These are phyloP conservation scores for Hypothenemus hampei DNA, from an alignment of 1,140 invertebrate species.

Conservation along the genomic window DNA sequence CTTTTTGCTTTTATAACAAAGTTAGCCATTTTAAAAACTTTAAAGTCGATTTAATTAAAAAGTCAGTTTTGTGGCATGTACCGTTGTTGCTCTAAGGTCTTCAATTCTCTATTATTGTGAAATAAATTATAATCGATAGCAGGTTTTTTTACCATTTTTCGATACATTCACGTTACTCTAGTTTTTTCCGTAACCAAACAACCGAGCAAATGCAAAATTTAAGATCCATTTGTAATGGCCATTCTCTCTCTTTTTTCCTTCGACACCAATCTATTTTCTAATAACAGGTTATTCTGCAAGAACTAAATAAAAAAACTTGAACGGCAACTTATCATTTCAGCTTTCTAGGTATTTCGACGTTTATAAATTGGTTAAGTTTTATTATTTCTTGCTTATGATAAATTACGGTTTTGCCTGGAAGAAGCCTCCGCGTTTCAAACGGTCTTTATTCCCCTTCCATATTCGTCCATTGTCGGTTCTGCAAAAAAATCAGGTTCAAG, in stretches of 20 bases:
- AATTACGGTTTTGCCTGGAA: slow-evolving; percentile 21
- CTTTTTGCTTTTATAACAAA: too few species aligned
- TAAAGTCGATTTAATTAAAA: too few species aligned
- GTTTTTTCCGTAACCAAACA: background rate
- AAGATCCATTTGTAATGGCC: background rate
- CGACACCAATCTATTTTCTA: slow-evolving; percentile 11
- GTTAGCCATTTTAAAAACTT: too few species aligned
- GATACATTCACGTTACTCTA: background rate
- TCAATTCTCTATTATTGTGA: too few species aligned
- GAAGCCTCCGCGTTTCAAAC: slow-evolving; percentile 4
- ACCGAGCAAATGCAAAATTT: background rate
- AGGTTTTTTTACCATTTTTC: too few species aligned
- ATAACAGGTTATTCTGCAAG: slow-evolving; percentile 18
- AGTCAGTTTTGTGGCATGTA: too few species aligned
- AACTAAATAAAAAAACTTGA: slow-evolving; percentile 23
- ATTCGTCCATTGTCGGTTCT: too few species aligned
- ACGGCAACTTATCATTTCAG: slow-evolving; percentile 26
- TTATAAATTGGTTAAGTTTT: slow-evolving; percentile 27
- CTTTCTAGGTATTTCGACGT: slow-evolving; percentile 26
- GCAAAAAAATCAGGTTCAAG: too few species aligned
- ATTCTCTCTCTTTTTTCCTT: too few species aligned
- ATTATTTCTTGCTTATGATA: slow-evolving; percentile 26
- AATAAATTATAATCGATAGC: too few species aligned
- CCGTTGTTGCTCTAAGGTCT: too few species aligned
- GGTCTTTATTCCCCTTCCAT: slow-evolving; percentile 2